A percentile compares a stretch with the other conserved stretches of the same genome.
Evolutionary conservation across 2,113 vertebrate genomes (phyloP).

Genomic region (Triplophysa rosa): DNA sequence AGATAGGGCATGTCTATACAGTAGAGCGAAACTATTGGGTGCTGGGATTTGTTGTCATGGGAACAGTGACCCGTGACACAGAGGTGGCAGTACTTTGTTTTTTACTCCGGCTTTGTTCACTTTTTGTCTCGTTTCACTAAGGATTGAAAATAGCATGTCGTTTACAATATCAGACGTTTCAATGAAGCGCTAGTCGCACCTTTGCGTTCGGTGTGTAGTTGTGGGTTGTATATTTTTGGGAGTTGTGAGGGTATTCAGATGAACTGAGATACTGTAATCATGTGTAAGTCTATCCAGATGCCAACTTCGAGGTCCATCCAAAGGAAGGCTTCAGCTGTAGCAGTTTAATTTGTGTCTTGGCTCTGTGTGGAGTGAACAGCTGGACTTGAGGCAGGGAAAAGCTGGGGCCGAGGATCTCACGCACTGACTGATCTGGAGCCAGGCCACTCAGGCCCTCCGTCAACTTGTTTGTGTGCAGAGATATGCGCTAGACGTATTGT

Average conservation of each 20-base stretch:
- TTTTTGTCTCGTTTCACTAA: neutral
- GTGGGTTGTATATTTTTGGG: constrained; percentile 8
- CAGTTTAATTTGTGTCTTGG: constrained; percentile 42
- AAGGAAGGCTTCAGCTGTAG: constrained; percentile 31
- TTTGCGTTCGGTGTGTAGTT: neutral
- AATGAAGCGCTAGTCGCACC: neutral
- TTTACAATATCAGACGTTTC: neutral
- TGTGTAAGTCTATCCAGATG: constrained; percentile 37
- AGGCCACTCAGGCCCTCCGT: constrained; percentile 7
- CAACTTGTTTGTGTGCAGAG: constrained; percentile 16
- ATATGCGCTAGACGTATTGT: constrained; percentile 23
- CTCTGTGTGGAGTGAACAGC: constrained; percentile 37
- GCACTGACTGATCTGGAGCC: constrained; percentile 35
- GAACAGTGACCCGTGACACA: constrained; percentile 34
- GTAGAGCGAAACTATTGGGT: constrained; percentile 10
- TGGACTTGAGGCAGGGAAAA: constrained; percentile 33
- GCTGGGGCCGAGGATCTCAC: constrained; percentile 16
- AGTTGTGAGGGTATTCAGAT: constrained; percentile 22
- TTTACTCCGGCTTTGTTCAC: neutral
- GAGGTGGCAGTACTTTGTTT: constrained; percentile 43
- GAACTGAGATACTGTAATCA: constrained; percentile 40
- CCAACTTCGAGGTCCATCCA: constrained; percentile 11
- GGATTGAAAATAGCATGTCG: neutral
- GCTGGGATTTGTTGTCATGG: constrained; percentile 52
- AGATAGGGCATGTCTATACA: constrained; percentile 19